phyloP scores from a whole-genome alignment of 2,888 invertebrate genomes.

The Lasioglossum marginatum region DNA sequence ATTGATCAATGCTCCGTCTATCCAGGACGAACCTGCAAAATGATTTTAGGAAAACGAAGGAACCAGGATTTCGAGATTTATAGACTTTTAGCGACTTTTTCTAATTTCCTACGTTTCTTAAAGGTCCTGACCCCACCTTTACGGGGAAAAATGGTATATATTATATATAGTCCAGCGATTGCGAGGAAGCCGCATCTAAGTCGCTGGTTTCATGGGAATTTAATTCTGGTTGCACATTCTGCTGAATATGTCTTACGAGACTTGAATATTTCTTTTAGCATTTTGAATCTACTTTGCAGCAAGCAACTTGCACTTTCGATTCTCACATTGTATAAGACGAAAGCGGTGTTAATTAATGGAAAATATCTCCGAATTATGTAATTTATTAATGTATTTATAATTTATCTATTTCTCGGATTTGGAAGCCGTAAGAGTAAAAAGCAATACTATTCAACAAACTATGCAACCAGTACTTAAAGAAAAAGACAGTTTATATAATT shows the following conservation, averaged over 20 bases:
- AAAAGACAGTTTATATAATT: constrained; percentile 22
- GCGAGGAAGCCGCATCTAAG: background rate
- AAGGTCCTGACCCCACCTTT: background rate
- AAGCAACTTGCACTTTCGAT: background rate
- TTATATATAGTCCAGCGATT: constrained; percentile 28
- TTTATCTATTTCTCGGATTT: constrained; percentile 18
- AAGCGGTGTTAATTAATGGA: background rate
- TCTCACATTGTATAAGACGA: background rate
- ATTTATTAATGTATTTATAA: constrained; percentile 17
- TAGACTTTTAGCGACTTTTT: background rate
- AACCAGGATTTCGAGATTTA: background rate
- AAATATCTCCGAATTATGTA: constrained; percentile 18
- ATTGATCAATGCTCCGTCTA: background rate
- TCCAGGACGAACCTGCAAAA: background rate
- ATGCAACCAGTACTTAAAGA: constrained; percentile 58
- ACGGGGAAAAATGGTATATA: constrained; percentile 6
- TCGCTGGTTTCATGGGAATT: constrained; percentile 13
- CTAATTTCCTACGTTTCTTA: constrained; percentile 5
- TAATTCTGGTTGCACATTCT: constrained; percentile 55
- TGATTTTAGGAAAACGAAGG: background rate
- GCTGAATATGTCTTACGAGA: constrained; percentile 26
- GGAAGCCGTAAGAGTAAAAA: background rate
- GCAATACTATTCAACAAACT: constrained; percentile 34
- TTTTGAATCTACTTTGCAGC: background rate
- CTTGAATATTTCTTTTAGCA: constrained; percentile 9